Base-by-base conservation (phyloP, 2,797 vertebrate genomes). In the Rhadinocentrus ornatus region DNA sequence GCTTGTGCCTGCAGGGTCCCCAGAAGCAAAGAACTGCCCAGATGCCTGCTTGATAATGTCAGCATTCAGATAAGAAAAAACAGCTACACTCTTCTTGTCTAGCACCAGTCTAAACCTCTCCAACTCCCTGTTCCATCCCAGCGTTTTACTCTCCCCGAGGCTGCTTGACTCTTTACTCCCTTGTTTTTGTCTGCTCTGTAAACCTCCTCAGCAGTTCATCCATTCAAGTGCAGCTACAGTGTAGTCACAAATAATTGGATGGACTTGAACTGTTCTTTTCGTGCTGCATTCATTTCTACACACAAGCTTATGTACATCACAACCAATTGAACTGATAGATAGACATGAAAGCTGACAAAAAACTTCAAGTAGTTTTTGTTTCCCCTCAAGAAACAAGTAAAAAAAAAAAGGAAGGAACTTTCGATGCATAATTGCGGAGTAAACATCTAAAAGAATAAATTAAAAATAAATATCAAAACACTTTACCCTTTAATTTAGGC, bases 131-230 rank as follows among this genome's bases (percentile, higher is more conserved):
- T 60, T 86, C 80, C 72, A 70, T 26, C 56, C 54, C 37, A 8
- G 70, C 18, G 20, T 78, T 82, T 35, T 71, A 59, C 53, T 73
- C 55, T 68, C 62, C 66, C 80, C 11, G 48, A 62, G 57, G 75
- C 79, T 67, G 75, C 69, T 85, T 57, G 70, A 83, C 78, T 64
- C 58, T 27, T 62, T 27, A 10, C 72, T 69, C 81, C 63, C 24
- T 53, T 60, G 70, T 74, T 78, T 70, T 73, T 68, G 34, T 34
- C 27, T 31, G 63, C 64, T 65, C 59, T 69, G 71, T 44, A 71
- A 52, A 82, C 66, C 60, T 69, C 72, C 70, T 71, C 73, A 68
- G 66, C 69, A 27, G 68, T 78, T 77, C 60, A 71, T 79, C 77
- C 62, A 57, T 69, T 83, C 39, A 44, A 81, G 84, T 70, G 44